Conservation (phyloP, 1,140 invertebrate genomes). For the Cherax destructor region DNA sequence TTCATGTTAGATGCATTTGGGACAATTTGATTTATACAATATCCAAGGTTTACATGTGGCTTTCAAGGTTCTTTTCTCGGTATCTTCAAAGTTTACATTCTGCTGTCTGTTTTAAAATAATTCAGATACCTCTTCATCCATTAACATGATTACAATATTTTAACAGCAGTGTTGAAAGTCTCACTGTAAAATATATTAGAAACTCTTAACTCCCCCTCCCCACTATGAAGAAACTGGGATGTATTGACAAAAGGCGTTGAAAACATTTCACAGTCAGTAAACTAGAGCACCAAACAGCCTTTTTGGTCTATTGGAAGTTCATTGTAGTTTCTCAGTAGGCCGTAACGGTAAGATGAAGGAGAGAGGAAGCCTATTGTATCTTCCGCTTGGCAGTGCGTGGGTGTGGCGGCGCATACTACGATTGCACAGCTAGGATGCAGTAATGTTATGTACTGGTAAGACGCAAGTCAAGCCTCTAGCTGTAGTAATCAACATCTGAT, state of each 20-base stretch:
- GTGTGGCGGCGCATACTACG: not conserved
- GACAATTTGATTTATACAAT: no score
- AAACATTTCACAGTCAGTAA: not conserved
- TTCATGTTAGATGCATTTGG: no score
- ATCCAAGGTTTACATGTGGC: no score
- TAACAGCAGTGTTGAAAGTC: no score
- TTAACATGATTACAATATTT: no score
- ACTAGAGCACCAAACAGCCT: constrained; percentile 9
- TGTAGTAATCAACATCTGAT: not conserved
- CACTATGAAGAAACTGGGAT: not conserved
- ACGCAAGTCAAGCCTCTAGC: not conserved
- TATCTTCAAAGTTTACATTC: no score
- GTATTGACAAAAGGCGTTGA: not conserved
- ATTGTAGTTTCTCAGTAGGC: not conserved
- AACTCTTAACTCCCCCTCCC: no score
- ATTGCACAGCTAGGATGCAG: not conserved
- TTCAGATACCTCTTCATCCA: no score
- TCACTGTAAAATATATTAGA: no score
- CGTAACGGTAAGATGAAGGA: not conserved
- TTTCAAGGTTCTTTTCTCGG: no score
- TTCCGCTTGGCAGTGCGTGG: not conserved
- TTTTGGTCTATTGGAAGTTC: not conserved
- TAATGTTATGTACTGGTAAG: not conserved
- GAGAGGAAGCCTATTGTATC: not conserved
- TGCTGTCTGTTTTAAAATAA: no score